These are phyloP conservation scores for Novumbra hubbsi DNA, from an alignment of 2,797 vertebrate species.

Conservation along the genomic window DNA sequence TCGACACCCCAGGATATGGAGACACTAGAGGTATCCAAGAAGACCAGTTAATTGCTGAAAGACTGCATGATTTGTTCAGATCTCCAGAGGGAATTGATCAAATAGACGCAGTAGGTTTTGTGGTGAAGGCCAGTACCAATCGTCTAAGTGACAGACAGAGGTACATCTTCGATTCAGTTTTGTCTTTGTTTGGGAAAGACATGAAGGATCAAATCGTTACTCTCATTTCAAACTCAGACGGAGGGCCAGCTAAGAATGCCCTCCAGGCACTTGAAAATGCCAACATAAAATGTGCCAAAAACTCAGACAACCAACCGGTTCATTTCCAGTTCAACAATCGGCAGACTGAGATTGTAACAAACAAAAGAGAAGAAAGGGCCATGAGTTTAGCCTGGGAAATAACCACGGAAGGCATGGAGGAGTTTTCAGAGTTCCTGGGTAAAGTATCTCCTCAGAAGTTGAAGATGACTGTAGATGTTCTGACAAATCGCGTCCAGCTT, in stretches of 20 bases:
- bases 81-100: slow-evolving; percentile 21
- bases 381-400: slow-evolving; percentile 1
- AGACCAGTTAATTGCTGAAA: slow-evolving; percentile 21
- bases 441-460: not conserved
- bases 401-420: slow-evolving; percentile 6
- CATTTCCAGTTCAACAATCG: too few species aligned
- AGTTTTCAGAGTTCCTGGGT: slow-evolving; percentile 13
- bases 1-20: too few species aligned
- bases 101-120: slow-evolving; percentile 40
- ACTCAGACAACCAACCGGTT: not conserved
- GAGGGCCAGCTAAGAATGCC: slow-evolving; percentile 13
- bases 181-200: too few species aligned
- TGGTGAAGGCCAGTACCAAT: slow-evolving; percentile 13
- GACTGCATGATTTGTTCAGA: slow-evolving; percentile 19
- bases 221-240: too few species aligned
- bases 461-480: slow-evolving; percentile 14
- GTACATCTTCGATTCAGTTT: too few species aligned
- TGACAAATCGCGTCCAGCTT: slow-evolving; percentile 12
- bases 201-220: too few species aligned
- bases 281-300: slow-evolving; percentile 21
- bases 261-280: slow-evolving; percentile 10
- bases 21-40: slow-evolving; percentile 9
- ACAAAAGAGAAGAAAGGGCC: not conserved
- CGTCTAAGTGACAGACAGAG: too few species aligned
- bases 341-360: too few species aligned